Evolutionary conservation across 1,140 invertebrate genomes (phyloP).

Genomic region (Nymphalis io): DNA sequence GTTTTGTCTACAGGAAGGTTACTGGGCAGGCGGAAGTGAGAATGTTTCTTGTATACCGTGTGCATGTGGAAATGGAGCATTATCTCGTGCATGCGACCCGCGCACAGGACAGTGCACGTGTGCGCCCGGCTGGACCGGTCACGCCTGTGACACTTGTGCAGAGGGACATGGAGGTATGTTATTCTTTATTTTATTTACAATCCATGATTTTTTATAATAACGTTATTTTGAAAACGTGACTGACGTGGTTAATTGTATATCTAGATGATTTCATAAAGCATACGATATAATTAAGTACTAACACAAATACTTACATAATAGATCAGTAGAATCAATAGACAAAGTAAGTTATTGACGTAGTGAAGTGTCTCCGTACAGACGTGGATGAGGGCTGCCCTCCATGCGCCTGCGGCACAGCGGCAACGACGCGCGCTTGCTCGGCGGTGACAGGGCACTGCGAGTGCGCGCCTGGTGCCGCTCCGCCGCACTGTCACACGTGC

Average conservation of each 20-base stretch:
- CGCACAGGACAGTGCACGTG: constrained; percentile 90
- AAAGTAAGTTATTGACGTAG: neutral
- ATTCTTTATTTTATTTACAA: neutral
- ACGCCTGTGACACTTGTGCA: constrained; percentile 90
- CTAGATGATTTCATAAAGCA: too few species aligned
- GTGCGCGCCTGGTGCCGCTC: constrained; percentile 87
- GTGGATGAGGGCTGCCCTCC: constrained; percentile 85
- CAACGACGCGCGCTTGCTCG: constrained; percentile 86
- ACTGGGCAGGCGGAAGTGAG: constrained; percentile 53
- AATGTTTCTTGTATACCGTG: constrained; percentile 86
- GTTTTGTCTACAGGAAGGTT: constrained; percentile 55
- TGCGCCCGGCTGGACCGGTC: constrained; percentile 88
- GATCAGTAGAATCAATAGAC: too few species aligned
- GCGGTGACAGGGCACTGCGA: constrained; percentile 87
- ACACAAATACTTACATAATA: too few species aligned
- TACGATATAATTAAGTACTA: too few species aligned
- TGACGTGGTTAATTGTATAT: too few species aligned
- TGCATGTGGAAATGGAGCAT: constrained; percentile 89
- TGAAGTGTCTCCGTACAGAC: constrained; percentile 37
- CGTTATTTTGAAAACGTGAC: too few species aligned
- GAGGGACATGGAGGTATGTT: constrained; percentile 55
- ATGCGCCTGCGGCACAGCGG: constrained; percentile 91
- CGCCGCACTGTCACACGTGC: constrained; percentile 90
- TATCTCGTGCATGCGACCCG: constrained; percentile 86
- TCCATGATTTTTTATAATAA: too few species aligned